Conservation (phyloP, 2,797 vertebrate genomes). For the Ceryle rudis region DNA sequence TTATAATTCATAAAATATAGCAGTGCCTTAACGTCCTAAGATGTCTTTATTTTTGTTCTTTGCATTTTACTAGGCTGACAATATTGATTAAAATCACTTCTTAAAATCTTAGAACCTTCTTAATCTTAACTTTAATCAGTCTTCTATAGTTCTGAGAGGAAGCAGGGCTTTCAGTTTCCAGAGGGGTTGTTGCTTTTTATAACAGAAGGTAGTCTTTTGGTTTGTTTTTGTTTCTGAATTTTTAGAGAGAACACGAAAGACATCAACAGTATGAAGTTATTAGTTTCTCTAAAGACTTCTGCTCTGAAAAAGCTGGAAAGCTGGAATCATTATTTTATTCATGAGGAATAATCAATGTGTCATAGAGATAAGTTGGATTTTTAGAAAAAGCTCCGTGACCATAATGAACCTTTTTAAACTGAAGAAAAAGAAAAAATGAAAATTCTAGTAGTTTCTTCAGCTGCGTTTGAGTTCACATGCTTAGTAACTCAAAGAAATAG, state of each 20-base stretch:
- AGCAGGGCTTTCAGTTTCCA: background rate
- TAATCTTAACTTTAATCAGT: background rate
- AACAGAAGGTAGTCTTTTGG: background rate
- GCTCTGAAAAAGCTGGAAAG: slow-evolving; percentile 29
- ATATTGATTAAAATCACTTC: background rate
- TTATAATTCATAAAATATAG: background rate
- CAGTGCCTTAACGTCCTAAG: background rate
- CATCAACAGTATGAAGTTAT: background rate
- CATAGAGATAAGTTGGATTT: slow-evolving; percentile 35
- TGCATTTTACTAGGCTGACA: background rate
- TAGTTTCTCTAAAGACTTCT: background rate
- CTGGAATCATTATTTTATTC: slow-evolving; percentile 58
- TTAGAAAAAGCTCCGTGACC: slow-evolving; percentile 26
- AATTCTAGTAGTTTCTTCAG: background rate
- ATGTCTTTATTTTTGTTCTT: background rate
- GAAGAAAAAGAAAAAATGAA: background rate
- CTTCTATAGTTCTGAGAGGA: background rate
- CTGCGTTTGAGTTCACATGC: background rate
- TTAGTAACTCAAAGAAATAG: background rate
- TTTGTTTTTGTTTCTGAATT: background rate
- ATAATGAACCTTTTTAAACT: slow-evolving; percentile 8
- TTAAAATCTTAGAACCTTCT: background rate
- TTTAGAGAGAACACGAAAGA: background rate
- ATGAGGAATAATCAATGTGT: slow-evolving; percentile 62
- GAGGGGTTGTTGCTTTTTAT: background rate